Conservation (phyloP, 1,140 invertebrate genomes). For the Camponotus pennsylvanicus region DNA sequence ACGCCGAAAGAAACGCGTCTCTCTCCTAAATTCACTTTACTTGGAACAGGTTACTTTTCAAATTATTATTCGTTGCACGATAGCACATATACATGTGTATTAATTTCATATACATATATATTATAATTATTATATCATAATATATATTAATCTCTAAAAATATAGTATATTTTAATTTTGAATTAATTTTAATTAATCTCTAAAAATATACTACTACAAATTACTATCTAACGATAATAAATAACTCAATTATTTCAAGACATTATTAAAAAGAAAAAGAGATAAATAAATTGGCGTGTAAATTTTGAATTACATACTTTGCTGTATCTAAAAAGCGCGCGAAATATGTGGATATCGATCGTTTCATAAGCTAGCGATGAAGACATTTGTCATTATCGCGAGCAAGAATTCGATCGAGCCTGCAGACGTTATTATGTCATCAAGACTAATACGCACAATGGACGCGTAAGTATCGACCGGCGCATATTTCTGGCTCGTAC, state of each 20-base stretch:
- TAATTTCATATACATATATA: neutral
- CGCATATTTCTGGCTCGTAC: constrained; percentile 50
- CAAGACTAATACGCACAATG: constrained; percentile 67
- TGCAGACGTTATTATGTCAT: constrained; percentile 66
- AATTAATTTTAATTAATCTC: too few relatives aligned
- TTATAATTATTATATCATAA: too few relatives aligned
- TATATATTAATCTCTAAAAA: too few relatives aligned
- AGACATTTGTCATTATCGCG: constrained; percentile 69
- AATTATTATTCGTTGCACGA: neutral
- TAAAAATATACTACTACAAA: neutral
- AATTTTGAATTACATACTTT: neutral
- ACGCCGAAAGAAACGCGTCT: neutral
- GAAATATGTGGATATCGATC: neutral
- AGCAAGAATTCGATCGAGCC: constrained; percentile 41
- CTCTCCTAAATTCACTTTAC: neutral
- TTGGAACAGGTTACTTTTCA: neutral
- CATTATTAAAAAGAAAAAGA: neutral
- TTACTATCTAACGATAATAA: neutral
- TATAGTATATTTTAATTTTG: too few relatives aligned
- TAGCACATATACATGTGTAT: too few relatives aligned
- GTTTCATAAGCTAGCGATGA: constrained; percentile 33
- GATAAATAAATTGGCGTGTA: neutral
- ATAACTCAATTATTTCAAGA: neutral
- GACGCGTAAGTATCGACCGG: constrained; percentile 48
- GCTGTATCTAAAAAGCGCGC: neutral